Conservation (phyloP, 2,113 vertebrate genomes). For the Apteryx owenii region DNA sequence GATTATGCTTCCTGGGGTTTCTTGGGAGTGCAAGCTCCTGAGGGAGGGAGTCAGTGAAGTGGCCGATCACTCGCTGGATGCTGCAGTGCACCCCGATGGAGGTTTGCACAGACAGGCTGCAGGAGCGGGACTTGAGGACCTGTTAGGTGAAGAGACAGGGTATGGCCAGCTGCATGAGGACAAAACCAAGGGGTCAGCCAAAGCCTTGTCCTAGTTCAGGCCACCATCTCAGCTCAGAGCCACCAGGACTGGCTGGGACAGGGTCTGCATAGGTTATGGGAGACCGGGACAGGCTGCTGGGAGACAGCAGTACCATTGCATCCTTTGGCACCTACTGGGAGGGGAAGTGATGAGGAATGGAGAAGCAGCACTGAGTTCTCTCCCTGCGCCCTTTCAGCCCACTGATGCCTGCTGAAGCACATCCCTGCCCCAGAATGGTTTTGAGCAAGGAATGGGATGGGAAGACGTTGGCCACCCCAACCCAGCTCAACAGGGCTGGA, state of each 20-base stretch:
- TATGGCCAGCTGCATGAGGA: accelerated
- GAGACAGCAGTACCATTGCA: background rate
- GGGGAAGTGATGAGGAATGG: background rate
- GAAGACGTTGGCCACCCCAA: background rate
- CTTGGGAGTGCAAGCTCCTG: background rate
- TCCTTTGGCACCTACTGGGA: background rate
- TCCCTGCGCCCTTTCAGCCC: accelerated
- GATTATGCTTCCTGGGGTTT: background rate
- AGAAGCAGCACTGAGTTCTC: background rate
- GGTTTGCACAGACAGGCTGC: constrained; percentile 16
- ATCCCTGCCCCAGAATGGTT: background rate
- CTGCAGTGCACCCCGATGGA: constrained; percentile 68
- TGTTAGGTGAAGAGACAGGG: background rate
- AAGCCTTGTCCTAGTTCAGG: accelerated
- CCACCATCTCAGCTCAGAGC: background rate
- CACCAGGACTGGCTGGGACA: background rate
- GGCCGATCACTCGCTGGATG: constrained; percentile 71
- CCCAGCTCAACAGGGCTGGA: background rate
- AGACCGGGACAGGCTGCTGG: background rate
- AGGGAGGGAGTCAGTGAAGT: constrained; percentile 38
- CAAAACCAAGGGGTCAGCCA: background rate
- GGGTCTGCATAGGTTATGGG: background rate
- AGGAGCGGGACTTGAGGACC: constrained; percentile 40
- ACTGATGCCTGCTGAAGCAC: background rate
- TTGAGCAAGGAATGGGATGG: background rate